Percentiles rank a stretch among this genome's conserved stretches.
Conservation (phyloP, 2,888 invertebrate species). For the Brenthis hecate region DNA sequence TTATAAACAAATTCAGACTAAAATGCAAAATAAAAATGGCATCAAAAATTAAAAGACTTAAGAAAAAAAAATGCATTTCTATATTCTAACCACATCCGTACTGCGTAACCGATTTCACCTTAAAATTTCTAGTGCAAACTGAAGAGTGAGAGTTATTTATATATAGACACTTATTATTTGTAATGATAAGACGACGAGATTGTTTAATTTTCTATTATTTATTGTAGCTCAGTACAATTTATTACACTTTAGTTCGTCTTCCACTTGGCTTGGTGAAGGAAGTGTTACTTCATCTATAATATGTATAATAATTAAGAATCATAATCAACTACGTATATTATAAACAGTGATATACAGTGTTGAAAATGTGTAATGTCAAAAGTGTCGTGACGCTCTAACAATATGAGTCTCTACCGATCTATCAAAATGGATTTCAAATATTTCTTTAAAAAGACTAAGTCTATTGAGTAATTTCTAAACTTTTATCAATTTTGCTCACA, state of each 20-base stretch:
- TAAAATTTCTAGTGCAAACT: constrained; percentile 5
- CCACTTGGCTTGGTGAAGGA: not conserved
- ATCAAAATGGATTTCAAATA: constrained; percentile 23
- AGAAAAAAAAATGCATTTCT: too few relatives aligned
- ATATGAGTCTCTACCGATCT: constrained; percentile 16
- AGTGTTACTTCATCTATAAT: not conserved
- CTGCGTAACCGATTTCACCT: not conserved
- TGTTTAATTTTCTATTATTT: constrained; percentile 5
- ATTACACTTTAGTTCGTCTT: constrained; percentile 9
- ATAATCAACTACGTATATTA: not conserved
- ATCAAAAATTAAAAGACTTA: too few relatives aligned
- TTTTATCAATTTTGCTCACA: not conserved
- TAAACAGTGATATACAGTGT: constrained; percentile 6
- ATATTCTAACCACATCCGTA: too few relatives aligned
- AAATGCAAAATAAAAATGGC: too few relatives aligned
- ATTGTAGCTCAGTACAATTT: not conserved
- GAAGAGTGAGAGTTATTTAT: constrained; percentile 4
- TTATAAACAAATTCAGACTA: too few relatives aligned
- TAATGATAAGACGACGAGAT: constrained; percentile 6
- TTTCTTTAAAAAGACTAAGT: constrained; percentile 18
- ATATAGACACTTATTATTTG: constrained; percentile 6
- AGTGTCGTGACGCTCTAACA: constrained; percentile 9
- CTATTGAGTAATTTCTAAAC: constrained; percentile 5
- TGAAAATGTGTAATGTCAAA: constrained; percentile 5
- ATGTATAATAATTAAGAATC: not conserved